Evolutionary conservation across 2,888 invertebrate genomes (phyloP).

Genomic region (Ctena decussata): DNA sequence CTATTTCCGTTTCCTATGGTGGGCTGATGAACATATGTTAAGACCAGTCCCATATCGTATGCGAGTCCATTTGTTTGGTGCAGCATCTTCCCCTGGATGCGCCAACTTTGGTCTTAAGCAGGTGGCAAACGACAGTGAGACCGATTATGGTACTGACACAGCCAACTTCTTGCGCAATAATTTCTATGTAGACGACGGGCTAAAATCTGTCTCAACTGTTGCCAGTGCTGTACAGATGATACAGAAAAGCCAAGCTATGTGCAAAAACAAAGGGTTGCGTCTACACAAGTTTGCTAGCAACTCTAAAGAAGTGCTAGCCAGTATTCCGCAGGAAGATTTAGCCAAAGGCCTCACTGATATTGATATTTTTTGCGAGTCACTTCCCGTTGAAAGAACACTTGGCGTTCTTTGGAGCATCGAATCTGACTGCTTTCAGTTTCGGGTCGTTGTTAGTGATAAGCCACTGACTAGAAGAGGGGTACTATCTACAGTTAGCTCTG

Average conservation of each 20-base stretch:
- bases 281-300: slow-evolving; percentile 67
- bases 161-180: slow-evolving; percentile 47
- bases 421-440: slow-evolving; percentile 40
- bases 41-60: too few relatives aligned
- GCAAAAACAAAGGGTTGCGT: slow-evolving; percentile 47
- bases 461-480: slow-evolving; percentile 45
- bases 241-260: slow-evolving; percentile 30
- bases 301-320: slow-evolving; percentile 44
- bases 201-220: slow-evolving; percentile 45
- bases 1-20: too few relatives aligned
- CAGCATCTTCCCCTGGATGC: too few relatives aligned
- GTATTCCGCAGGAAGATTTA: slow-evolving; percentile 46
- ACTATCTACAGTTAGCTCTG: slow-evolving; percentile 55
- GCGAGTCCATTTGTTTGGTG: too few relatives aligned
- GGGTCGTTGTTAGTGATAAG: slow-evolving; percentile 36
- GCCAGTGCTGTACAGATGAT: slow-evolving; percentile 42
- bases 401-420: slow-evolving; percentile 57
- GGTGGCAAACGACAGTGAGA: slow-evolving; percentile 23
- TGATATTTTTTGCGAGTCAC: slow-evolving; percentile 14
- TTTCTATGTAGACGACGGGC: slow-evolving; percentile 68
- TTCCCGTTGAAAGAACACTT: slow-evolving; percentile 54
- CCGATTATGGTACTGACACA: slow-evolving; percentile 29
- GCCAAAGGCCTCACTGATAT: slow-evolving; percentile 31
- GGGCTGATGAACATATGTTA: too few relatives aligned
- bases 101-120: slow-evolving; percentile 54